These are phyloP conservation scores for Chionoecetes opilio DNA, from an alignment of 1,140 invertebrate genomes.

Conservation along the genomic window DNA sequence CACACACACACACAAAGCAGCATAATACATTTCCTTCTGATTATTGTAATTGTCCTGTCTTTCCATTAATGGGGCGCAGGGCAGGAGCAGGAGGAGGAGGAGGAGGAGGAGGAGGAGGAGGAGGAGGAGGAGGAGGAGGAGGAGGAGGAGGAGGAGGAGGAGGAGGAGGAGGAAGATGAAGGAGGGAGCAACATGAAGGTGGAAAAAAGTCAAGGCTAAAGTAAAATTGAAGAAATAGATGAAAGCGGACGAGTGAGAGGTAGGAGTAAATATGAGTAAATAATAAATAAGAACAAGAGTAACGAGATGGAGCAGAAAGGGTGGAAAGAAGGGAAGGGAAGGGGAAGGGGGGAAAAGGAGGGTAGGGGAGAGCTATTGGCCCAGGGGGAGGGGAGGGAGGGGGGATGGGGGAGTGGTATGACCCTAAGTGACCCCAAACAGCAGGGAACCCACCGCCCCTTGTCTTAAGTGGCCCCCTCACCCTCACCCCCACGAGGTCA, in stretches of 20 bases:
- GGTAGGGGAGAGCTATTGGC: no score
- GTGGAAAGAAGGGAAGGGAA: background rate
- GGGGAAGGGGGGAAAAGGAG: no score
- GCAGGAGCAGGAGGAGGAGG: background rate
- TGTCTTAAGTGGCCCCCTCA: background rate
- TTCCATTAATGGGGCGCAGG: background rate
- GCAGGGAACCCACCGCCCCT: background rate
- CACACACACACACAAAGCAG: no score
- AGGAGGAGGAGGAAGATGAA: no score
- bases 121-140: background rate
- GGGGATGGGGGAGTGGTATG: background rate
- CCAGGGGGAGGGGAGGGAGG: background rate
- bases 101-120: slow-evolving; percentile 35
- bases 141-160: background rate
- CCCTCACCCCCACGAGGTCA: background rate
- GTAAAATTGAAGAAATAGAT: background rate
- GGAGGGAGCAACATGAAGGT: background rate
- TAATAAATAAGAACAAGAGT: background rate
- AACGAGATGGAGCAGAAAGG: background rate
- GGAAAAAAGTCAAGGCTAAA: background rate
- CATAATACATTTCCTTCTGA: no score
- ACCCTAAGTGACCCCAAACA: background rate
- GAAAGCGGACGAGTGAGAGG: background rate
- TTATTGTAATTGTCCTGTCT: no score
- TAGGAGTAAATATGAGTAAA: background rate